Base-by-base conservation (phyloP, 2,113 vertebrate genomes). In the Pachypanchax playfairii region DNA sequence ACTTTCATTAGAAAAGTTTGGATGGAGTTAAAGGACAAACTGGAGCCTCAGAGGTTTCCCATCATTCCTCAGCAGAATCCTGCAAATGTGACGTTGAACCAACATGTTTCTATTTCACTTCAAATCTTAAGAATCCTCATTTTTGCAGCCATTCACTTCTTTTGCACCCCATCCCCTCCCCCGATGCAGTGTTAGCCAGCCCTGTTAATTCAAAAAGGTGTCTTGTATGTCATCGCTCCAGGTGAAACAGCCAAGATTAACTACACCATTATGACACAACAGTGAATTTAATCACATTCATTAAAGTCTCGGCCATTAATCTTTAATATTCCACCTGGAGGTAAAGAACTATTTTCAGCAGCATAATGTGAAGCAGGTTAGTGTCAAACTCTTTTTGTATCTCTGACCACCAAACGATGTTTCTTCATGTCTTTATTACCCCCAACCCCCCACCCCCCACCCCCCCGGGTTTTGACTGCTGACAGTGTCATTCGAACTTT, bases 311-410 rank as follows among this genome's bases (percentile, higher is more conserved):
- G 18, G 44, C 29, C 62, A 46, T 82, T 69, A 56, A 72, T 80
- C 63, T 48, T 52, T 62, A 61, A 59, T 56, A 42, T 46, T 21
- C 24, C 51, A 39, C 56, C 68, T 46, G 35, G 44, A 61, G 61
- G 67, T 49, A 38, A 21, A n/a, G 14, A n/a, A 47, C 64, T 84
- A 78, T 80, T 85, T 86, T 70, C 64, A 62, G 53, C 38, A 43
- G 22, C 7, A 15, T 65, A 55, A 53, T 48, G 65, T 62, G 5
- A 56, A 31, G 44, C 42, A 36, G 44, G 54, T 64, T 71, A 7
- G 5, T 52, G 54, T 70, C 36, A 35, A 7, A 21, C 33, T 44
- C 41, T 39, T 67, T 20, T 18, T 6, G n/a, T 42, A n/a, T 2
- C 20, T 42, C n/a, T 42, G 39, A 42, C n/a, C n/a, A 42, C 39